Base-by-base conservation (phyloP, 1,140 invertebrate species). In the Drosophila littoralis region DNA sequence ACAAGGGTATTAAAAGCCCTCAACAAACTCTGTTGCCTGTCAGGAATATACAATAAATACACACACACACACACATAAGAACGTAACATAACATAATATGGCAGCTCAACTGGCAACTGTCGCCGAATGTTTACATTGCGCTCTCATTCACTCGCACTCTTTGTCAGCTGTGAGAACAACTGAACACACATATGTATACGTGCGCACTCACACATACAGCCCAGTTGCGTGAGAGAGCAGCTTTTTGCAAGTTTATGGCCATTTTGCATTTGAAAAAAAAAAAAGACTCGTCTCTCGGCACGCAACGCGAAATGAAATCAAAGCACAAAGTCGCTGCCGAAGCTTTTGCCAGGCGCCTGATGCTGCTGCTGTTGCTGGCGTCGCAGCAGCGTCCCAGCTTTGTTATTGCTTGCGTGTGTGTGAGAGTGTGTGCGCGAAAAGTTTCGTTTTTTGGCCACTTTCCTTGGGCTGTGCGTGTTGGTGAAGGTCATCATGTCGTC, bases 401-500 rank as follows among this genome's bases (percentile, higher is more conserved):
- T 50, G 48, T 64, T 59, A 13, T 45, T 72, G 40, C 43, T 10
- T 55, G 33, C 65, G 57, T 68, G 65, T 73, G 76, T 77, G 40
- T 50, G n/a, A 51, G 33, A 66, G 57, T 68, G 65, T 73, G 76
- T 74, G 73, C 77, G 83, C 80, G 76, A 77, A 88, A 84, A 88
- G 86, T 80, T 88, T 88, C 83, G 50, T 12, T 33, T 36, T 52
- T 74, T 82, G 69, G 83, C 75, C 77, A 78, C 75, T 59, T 42
- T 79, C 67, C 79, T 70, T 88, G 58, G 59, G 54, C 74, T 81
- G 75, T 85, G 85, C 81, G 85, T 86, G 82, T 81, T 90, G 82
- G 73, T 91, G 88, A 91, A 91, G 88, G 88, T 91, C 88, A 91
- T 91, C 76, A 77, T 73, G 88, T 81, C 80, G 88, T 77, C 71